phyloP scores from a whole-genome alignment of 2,888 invertebrate genomes.

The Ramazzottius varieornatus region DNA sequence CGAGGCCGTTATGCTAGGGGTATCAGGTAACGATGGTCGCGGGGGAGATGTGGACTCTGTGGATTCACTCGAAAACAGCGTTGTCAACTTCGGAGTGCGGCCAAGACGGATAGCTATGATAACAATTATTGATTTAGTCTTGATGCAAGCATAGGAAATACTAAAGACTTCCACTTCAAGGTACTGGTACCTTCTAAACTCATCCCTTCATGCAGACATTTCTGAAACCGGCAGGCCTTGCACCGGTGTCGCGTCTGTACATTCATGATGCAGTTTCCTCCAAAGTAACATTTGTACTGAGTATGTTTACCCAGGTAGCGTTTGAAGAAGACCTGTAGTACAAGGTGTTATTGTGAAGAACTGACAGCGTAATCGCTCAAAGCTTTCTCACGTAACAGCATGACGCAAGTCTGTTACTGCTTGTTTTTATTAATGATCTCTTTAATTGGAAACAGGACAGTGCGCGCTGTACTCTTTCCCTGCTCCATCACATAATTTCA shows the following conservation, averaged over 20 bases:
- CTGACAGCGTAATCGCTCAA: not conserved
- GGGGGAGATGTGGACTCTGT: no score
- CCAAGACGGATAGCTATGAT: not conserved
- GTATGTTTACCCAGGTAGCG: constrained; percentile 17
- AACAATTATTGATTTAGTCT: not conserved
- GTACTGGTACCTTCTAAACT: constrained; percentile 16
- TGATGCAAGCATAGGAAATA: no score
- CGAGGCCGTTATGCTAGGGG: no score
- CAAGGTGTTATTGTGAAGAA: not conserved
- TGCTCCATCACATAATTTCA: no score
- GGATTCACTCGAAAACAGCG: no score
- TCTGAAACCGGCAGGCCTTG: constrained; percentile 19
- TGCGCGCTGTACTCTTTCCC: no score
- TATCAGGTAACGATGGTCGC: no score
- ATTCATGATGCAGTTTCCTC: constrained; percentile 16
- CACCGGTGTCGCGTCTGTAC: constrained; percentile 20
- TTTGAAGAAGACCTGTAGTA: constrained; percentile 20
- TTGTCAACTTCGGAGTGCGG: not conserved
- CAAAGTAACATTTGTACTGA: constrained; percentile 20
- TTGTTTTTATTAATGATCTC: no score
- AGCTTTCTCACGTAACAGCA: no score
- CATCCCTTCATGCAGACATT: constrained; percentile 19
- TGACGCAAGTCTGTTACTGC: no score
- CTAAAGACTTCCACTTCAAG: not conserved
- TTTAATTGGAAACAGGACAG: no score